Evolutionary conservation across 2,113 vertebrate species (phyloP).

Genomic region (Anarrhichthys ocellatus): DNA sequence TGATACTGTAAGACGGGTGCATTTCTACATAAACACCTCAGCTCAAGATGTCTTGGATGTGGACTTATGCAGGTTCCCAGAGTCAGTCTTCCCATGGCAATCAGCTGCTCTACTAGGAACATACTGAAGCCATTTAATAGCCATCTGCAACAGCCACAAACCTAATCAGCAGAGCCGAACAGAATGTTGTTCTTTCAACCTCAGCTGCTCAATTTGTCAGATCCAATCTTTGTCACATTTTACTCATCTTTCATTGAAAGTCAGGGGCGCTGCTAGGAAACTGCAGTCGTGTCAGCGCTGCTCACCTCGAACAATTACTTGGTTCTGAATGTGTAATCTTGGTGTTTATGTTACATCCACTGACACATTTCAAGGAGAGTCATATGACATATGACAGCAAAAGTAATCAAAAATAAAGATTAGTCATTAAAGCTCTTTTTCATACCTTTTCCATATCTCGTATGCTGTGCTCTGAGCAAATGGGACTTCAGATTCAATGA

Average conservation of each 20-base stretch:
- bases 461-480: not conserved
- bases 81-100: not conserved
- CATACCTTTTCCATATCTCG: not conserved
- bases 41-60: not conserved
- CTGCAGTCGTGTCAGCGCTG: not conserved
- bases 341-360: not conserved
- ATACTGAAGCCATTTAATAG: constrained; percentile 15
- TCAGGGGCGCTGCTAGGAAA: constrained; percentile 18
- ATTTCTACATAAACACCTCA: not conserved
- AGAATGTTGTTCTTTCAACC: constrained; percentile 33
- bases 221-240: constrained; percentile 35
- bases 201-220: constrained; percentile 29
- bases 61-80: not conserved
- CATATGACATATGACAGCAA: not conserved
- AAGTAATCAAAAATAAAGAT: not conserved
- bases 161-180: constrained; percentile 34
- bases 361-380: not conserved
- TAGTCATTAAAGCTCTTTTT: not conserved
- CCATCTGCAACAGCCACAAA: constrained; percentile 31
- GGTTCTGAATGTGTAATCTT: not conserved
- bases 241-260: constrained; percentile 40
- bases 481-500: not conserved
- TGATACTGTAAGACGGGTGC: not conserved
- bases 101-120: constrained; percentile 16
- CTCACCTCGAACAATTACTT: not conserved